Conservation (phyloP, 1,140 invertebrate genomes). For the Cataglyphis hispanica region DNA sequence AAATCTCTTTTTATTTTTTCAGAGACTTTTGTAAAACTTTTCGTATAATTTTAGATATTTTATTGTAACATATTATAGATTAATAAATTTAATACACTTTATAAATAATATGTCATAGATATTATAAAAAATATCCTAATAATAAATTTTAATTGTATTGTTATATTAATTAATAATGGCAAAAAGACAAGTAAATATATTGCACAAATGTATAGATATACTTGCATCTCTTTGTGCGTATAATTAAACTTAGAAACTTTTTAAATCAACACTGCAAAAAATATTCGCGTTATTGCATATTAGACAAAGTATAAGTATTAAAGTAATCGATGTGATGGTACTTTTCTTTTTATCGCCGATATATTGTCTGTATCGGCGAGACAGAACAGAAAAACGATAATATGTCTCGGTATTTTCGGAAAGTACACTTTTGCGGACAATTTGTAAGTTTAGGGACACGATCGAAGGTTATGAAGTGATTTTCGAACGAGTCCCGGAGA, state of each 20-base stretch:
- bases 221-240: background rate
- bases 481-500: conserved; percentile 22
- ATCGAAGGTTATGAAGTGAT: conserved; percentile 55
- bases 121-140: background rate
- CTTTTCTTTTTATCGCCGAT: background rate
- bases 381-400: background rate
- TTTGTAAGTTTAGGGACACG: conserved; percentile 50
- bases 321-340: background rate
- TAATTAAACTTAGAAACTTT: background rate
- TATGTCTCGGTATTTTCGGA: background rate
- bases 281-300: background rate
- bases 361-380: background rate
- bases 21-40: background rate
- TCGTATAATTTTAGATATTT: conserved; percentile 2
- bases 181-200: background rate
- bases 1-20: background rate
- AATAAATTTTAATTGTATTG: conserved; percentile 6
- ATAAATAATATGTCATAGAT: no score
- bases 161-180: background rate
- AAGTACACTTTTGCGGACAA: conserved; percentile 17
- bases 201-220: background rate
- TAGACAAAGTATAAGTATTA: background rate
- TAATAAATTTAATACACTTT: no score
- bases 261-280: background rate
- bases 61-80: background rate